phyloP scores from a whole-genome alignment of 2,888 invertebrate species.

The Coecobrya sp. region DNA sequence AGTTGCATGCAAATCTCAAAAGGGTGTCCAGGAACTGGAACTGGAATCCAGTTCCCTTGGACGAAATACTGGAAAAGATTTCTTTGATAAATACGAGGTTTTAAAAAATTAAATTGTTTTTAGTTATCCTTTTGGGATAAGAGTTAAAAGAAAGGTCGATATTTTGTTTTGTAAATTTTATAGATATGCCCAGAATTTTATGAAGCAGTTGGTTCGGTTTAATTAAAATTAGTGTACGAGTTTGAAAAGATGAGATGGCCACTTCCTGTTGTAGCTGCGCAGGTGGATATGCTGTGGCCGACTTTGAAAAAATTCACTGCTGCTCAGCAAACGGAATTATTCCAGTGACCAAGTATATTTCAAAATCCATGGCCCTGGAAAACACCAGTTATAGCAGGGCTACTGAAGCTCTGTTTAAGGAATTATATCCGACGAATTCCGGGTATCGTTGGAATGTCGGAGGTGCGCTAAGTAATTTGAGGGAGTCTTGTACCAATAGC shows the following conservation, averaged over 20 bases:
- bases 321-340: constrained; percentile 92
- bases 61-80: not conserved
- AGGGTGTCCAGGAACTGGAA: too few relatives aligned
- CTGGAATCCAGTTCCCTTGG: constrained; percentile 36
- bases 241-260: not conserved
- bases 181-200: not conserved
- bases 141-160: not conserved
- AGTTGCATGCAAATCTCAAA: too few relatives aligned
- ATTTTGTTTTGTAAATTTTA: not conserved
- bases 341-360: constrained; percentile 93
- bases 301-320: constrained; percentile 90
- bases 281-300: not conserved
- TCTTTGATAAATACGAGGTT: too few relatives aligned
- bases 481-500: constrained; percentile 88
- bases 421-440: constrained; percentile 92
- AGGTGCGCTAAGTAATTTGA: constrained; percentile 94
- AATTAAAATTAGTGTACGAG: too few relatives aligned
- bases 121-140: too few relatives aligned
- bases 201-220: too few relatives aligned
- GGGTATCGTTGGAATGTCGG: constrained; percentile 96
- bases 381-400: constrained; percentile 92
- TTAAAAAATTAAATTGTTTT: not conserved
- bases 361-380: constrained; percentile 93
- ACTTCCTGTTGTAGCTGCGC: not conserved
- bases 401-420: constrained; percentile 90